Conservation (phyloP, 92 coral and sea anemone genomes). For the Palythoa caribaeorum region DNA sequence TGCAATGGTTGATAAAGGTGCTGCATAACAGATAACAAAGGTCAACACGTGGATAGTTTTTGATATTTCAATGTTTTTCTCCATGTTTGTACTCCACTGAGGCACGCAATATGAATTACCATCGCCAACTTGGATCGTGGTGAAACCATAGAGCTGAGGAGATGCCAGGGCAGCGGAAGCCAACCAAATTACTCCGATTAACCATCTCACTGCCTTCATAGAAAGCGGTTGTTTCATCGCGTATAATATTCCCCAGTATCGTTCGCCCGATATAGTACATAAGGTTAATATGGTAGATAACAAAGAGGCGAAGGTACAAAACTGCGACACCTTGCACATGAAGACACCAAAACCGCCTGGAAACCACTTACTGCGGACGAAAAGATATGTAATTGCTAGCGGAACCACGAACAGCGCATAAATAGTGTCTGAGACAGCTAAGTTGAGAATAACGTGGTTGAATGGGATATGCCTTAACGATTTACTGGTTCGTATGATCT, state of each 20-base stretch:
- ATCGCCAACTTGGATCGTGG: neutral
- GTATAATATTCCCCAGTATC: conserved; percentile 49
- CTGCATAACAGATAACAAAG: conserved; percentile 2
- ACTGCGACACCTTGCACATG: conserved; percentile 12
- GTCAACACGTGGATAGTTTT: conserved; percentile 1
- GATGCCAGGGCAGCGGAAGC: neutral
- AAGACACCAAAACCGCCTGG: conserved; percentile 27
- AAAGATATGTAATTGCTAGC: neutral
- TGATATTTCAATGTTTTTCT: neutral
- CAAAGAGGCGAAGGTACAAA: conserved; percentile 3
- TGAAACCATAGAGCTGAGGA: conserved; percentile 26
- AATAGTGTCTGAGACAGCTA: conserved; percentile 5
- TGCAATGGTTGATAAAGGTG: conserved; percentile 13
- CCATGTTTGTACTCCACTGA: conserved; percentile 20
- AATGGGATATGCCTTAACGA: conserved; percentile 13
- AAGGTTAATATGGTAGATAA: conserved; percentile 28
- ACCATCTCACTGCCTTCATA: conserved; percentile 22
- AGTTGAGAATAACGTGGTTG: conserved; percentile 20
- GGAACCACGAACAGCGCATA: conserved; percentile 24
- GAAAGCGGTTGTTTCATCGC: conserved; percentile 46
- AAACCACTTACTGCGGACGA: conserved; percentile 9
- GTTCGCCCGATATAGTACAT: conserved; percentile 23
- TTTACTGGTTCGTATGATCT: conserved; percentile 18
- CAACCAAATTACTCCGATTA: conserved; percentile 2
- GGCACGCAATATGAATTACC: conserved; percentile 24